phyloP scores from a whole-genome alignment of 37 sponge, comb jelly and placozoan genomes.

The Chondrosia reniformis region DNA sequence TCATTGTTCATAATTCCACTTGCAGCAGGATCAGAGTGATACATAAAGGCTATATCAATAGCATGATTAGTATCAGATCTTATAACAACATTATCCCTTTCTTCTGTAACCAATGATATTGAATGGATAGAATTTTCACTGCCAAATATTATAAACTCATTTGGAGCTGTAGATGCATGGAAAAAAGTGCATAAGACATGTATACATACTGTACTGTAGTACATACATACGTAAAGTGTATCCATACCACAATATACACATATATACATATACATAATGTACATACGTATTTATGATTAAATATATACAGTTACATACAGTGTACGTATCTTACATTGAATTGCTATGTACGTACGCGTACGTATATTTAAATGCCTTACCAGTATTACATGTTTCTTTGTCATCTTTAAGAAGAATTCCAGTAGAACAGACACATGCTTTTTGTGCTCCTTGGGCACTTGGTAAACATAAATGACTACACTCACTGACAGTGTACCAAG shows the following conservation, averaged over 20 bases:
- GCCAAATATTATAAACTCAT: background rate
- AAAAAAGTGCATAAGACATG: background rate
- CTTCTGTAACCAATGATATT: background rate
- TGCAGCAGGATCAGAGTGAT: background rate
- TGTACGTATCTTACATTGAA: too few relatives aligned
- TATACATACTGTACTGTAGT: background rate
- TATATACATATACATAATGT: background rate
- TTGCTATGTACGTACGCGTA: background rate
- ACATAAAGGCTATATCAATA: background rate
- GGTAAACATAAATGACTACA: slow-evolving; percentile 78
- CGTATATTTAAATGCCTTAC: slow-evolving; percentile 1
- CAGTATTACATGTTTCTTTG: slow-evolving; percentile 24
- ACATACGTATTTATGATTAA: background rate
- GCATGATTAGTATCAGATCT: background rate
- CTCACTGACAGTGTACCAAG: slow-evolving; percentile 32
- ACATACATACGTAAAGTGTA: background rate
- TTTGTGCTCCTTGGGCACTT: background rate
- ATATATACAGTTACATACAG: background rate
- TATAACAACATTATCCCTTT: background rate
- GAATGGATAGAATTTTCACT: background rate
- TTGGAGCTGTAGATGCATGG: background rate
- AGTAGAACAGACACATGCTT: slow-evolving; percentile 45
- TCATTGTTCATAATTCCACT: background rate
- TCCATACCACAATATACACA: background rate
- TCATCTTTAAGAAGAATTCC: slow-evolving; percentile 34